Percentiles rank a stretch among this genome's conserved stretches.
These are phyloP conservation scores for Spisula solida DNA, from an alignment of 2,888 invertebrate genomes.

Conservation along the genomic window DNA sequence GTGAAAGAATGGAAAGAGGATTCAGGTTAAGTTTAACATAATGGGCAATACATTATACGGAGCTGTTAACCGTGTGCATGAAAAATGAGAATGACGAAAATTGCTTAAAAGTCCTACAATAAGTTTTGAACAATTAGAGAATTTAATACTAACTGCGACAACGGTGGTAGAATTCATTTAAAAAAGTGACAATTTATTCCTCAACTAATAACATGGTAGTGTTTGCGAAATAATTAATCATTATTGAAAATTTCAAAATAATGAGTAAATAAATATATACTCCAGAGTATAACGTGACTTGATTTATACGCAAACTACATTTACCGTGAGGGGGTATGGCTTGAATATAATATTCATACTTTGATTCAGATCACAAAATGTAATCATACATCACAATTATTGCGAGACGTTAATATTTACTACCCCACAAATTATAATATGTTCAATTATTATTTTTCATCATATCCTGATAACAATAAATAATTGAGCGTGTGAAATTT, in stretches of 20 bases:
- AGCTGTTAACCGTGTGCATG: neutral
- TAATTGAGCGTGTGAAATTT: neutral
- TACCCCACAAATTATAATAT: neutral
- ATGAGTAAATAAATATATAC: neutral
- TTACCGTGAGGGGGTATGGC: neutral
- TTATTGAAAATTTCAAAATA: neutral
- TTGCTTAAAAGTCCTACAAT: constrained; percentile 4
- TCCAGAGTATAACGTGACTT: neutral
- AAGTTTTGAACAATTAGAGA: neutral
- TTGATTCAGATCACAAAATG: neutral
- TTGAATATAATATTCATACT: neutral
- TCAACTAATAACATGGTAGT: constrained; percentile 1
- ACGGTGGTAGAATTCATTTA: neutral
- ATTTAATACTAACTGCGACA: neutral
- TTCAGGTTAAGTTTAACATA: neutral
- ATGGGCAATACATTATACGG: neutral
- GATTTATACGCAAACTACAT: neutral
- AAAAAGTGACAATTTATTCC: constrained; percentile 2
- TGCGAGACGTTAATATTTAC: neutral
- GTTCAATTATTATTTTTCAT: neutral
- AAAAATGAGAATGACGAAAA: neutral
- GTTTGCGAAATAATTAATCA: neutral
- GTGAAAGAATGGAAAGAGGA: neutral
- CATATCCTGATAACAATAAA: neutral
- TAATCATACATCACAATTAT: constrained; percentile 4